Percentiles rank a stretch among this genome's conserved stretches.
These are phyloP conservation scores for Syrphus vitripennis DNA, from an alignment of 2,888 invertebrate species.

Conservation along the genomic window DNA sequence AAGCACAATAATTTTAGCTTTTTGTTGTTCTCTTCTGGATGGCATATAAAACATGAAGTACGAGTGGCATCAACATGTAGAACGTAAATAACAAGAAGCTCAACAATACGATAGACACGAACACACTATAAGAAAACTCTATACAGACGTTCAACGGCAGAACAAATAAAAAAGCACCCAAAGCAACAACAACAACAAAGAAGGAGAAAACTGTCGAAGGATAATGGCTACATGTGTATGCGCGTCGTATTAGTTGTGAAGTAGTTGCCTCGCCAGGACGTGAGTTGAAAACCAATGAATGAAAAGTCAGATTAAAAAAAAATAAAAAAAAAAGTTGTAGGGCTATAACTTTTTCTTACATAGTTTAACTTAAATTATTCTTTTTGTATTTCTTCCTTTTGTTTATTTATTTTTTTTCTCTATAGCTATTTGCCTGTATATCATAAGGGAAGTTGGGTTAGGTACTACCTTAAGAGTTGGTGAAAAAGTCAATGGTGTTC, in stretches of 20 bases:
- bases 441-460: not conserved
- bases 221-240: slow-evolving; percentile 70
- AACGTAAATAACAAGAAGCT: slow-evolving; percentile 60
- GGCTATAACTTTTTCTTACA: slow-evolving; percentile 62
- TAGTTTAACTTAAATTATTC: slow-evolving; percentile 49
- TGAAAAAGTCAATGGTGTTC: slow-evolving; percentile 52
- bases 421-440: not conserved
- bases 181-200: not conserved
- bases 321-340: not conserved
- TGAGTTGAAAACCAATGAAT: slow-evolving; percentile 57
- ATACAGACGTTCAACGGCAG: not conserved
- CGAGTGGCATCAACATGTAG: slow-evolving; percentile 16
- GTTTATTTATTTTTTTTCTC: not conserved
- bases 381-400: not conserved
- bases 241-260: slow-evolving; percentile 66
- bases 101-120: slow-evolving; percentile 59
- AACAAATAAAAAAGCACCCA: not conserved
- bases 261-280: slow-evolving; percentile 59
- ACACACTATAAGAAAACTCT: slow-evolving; percentile 24
- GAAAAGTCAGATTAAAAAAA: slow-evolving; percentile 17
- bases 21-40: slow-evolving; percentile 47
- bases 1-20: slow-evolving; percentile 54
- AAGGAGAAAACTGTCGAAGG: slow-evolving; percentile 54
- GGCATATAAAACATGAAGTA: slow-evolving; percentile 56
- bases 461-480: not conserved